These are phyloP conservation scores for Rhinatrema bivittatum DNA, from an alignment of 2,797 vertebrate genomes.

Conservation along the genomic window DNA sequence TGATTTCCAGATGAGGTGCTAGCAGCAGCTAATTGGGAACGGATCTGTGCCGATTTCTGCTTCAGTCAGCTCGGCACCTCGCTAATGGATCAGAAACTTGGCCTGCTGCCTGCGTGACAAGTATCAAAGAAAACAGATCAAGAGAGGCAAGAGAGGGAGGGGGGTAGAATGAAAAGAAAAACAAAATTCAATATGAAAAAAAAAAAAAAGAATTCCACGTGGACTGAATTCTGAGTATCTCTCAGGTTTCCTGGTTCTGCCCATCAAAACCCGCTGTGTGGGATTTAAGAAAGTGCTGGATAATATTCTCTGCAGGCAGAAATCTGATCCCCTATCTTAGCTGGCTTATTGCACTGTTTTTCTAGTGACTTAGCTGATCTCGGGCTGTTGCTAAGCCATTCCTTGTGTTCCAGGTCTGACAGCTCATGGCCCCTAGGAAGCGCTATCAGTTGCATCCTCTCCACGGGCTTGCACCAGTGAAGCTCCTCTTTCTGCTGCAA, in stretches of 20 bases:
- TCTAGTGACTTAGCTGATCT: slow-evolving; percentile 19
- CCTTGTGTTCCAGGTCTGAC: slow-evolving; percentile 15
- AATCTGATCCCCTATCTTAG: slow-evolving; percentile 1
- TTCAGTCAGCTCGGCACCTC: slow-evolving; percentile 71
- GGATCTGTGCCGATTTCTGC: slow-evolving; percentile 85
- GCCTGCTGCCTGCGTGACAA: slow-evolving; percentile 55
- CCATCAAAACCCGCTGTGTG: neutral
- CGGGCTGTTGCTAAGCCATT: slow-evolving; percentile 18
- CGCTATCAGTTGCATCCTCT: slow-evolving; percentile 12
- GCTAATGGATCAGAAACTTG: slow-evolving; percentile 67
- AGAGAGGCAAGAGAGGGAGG: slow-evolving; percentile 17
- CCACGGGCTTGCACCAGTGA: slow-evolving; percentile 26
- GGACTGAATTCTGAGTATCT: slow-evolving; percentile 4
- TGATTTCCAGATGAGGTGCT: slow-evolving; percentile 89
- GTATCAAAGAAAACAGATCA: slow-evolving; percentile 31
- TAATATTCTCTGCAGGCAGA: slow-evolving; percentile 18
- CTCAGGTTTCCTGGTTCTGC: slow-evolving; percentile 22
- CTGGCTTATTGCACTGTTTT: slow-evolving; percentile 3
- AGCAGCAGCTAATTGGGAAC: slow-evolving; percentile 82
- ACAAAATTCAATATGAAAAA: no score
- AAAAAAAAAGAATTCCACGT: no score
- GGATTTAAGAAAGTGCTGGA: no score
- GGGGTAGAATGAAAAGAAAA: no score
- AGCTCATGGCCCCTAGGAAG: slow-evolving; percentile 35
- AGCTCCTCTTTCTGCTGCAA: slow-evolving; percentile 31